These are phyloP conservation scores for Mesorhabditis belari DNA, from an alignment of 2,888 invertebrate species.

Conservation along the genomic window DNA sequence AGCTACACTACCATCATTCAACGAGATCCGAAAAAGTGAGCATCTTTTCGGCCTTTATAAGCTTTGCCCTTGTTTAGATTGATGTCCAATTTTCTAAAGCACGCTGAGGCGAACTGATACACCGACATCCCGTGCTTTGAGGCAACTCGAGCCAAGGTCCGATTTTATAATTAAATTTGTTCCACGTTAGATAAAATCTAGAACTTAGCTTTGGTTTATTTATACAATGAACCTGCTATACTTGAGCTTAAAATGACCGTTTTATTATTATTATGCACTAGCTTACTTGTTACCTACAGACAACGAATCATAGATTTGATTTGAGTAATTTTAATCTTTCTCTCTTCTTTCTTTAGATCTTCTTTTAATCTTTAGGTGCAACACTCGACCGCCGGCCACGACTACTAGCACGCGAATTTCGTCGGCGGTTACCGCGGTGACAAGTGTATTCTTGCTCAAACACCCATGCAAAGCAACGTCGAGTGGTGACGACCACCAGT, in stretches of 20 bases:
- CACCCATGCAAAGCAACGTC: neutral
- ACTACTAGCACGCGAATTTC: neutral
- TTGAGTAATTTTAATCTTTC: no score
- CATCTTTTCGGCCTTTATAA: neutral
- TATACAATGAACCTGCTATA: no score
- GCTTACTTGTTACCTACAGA: no score
- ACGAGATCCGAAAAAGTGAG: neutral
- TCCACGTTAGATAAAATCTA: no score
- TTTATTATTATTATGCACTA: no score
- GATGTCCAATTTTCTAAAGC: neutral
- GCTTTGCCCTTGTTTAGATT: neutral
- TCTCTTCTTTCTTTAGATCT: no score
- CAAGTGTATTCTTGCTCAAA: neutral
- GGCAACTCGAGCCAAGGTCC: neutral
- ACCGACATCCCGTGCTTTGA: neutral
- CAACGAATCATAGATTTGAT: no score
- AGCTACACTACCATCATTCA: neutral
- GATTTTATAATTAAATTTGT: no score
- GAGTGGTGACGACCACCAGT: no score
- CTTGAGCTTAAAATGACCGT: no score
- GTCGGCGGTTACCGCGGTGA: neutral
- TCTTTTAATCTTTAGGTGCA: neutral
- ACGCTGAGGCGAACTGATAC: neutral
- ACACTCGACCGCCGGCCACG: neutral
- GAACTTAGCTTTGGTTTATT: no score